Conservation (phyloP, 2,797 vertebrate genomes). For the Sebastes oblongus region DNA sequence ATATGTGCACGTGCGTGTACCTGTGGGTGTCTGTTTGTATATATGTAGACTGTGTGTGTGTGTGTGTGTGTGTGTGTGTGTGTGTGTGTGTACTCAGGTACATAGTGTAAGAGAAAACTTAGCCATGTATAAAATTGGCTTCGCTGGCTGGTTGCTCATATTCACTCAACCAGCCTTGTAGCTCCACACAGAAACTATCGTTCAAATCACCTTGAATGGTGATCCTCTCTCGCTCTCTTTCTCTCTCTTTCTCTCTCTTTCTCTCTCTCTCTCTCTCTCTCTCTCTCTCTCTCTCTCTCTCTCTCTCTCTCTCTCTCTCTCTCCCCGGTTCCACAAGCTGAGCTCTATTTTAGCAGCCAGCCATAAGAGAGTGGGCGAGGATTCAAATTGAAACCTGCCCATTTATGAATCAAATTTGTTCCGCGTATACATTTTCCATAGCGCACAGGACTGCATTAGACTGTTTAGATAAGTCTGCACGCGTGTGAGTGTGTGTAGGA, state of each 20-base stretch:
- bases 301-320: not conserved
- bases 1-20: not conserved
- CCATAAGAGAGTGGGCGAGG: constrained; percentile 61
- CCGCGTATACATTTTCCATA: constrained; percentile 77
- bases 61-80: constrained; percentile 5
- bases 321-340: constrained; percentile 59
- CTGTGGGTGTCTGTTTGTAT: constrained; percentile 8
- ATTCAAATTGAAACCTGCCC: constrained; percentile 81
- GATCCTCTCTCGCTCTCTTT: constrained; percentile 26
- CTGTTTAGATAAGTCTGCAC: constrained; percentile 64
- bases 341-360: constrained; percentile 78
- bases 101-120: constrained; percentile 70
- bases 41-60: constrained; percentile 16
- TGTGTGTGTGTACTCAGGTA: constrained; percentile 43
- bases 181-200: constrained; percentile 61
- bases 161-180: constrained; percentile 68
- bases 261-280: not conserved
- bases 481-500: constrained; percentile 10
- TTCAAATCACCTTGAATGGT: constrained; percentile 69
- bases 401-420: constrained; percentile 84
- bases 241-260: constrained; percentile 2
- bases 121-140: constrained; percentile 79
- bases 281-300: constrained; percentile 17
- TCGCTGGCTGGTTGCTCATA: constrained; percentile 66
- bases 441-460: constrained; percentile 52